Conservation (phyloP, 2,888 invertebrate genomes). For the Sesamia inferens region DNA sequence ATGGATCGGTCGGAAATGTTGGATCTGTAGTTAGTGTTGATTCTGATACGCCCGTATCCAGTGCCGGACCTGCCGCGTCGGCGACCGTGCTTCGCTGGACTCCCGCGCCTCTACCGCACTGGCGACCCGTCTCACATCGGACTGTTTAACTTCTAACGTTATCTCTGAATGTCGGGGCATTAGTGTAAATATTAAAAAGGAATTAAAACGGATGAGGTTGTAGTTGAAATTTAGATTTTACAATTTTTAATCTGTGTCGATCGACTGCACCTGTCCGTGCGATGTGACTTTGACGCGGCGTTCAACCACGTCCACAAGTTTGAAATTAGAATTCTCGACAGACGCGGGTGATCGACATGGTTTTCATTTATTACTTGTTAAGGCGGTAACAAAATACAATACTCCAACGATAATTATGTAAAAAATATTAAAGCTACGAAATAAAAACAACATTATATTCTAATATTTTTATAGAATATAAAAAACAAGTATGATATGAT, state of each 20-base stretch:
- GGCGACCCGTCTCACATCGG: conserved; percentile 85
- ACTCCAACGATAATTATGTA: conserved; percentile 86
- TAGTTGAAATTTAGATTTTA: conserved; percentile 77
- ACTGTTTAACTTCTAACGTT: conserved; percentile 73
- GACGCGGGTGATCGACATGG: conserved; percentile 69
- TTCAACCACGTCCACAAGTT: conserved; percentile 69
- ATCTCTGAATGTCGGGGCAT: conserved; percentile 61
- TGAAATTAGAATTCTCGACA: conserved; percentile 23
- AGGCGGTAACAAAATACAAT: conserved; percentile 82
- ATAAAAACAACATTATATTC: conserved; percentile 83
- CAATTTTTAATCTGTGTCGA: conserved; percentile 71
- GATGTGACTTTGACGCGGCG: conserved; percentile 76
- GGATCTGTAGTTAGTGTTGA: conserved; percentile 40
- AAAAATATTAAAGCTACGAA: conserved; percentile 80
- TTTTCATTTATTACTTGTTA: conserved; percentile 75
- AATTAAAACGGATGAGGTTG: conserved; percentile 70
- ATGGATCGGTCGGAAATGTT: conserved; percentile 40
- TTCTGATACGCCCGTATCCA: conserved; percentile 41
- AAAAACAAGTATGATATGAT: conserved; percentile 86
- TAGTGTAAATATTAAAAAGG: conserved; percentile 77
- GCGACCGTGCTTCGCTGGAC: conserved; percentile 81
- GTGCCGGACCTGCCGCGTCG: conserved; percentile 42
- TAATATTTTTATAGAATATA: conserved; percentile 90
- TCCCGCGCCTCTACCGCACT: conserved; percentile 86
- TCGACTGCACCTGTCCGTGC: conserved; percentile 67